These are phyloP conservation scores for Pomacea maculata DNA, from an alignment of 1,140 invertebrate species.

Conservation along the genomic window DNA sequence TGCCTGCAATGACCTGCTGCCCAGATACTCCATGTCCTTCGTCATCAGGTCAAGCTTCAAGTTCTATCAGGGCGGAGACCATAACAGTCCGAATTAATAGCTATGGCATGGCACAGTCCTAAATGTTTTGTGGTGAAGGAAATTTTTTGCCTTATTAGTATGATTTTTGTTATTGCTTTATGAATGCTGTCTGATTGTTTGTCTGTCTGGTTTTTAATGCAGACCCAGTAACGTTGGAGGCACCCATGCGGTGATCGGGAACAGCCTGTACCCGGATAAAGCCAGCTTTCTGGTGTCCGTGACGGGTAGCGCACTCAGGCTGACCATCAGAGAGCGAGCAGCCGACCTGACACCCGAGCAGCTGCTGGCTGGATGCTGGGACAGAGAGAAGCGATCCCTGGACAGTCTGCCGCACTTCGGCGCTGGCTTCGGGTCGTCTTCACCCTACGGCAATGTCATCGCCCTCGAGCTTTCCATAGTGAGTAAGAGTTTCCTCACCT, in stretches of 20 bases:
- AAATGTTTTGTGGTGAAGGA: background rate
- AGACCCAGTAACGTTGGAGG: slow-evolving; percentile 1
- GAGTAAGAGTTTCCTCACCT: background rate
- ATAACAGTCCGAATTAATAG: too few relatives aligned
- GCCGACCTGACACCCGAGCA: slow-evolving; percentile 13
- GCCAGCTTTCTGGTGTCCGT: slow-evolving; percentile 1
- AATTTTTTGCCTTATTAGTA: background rate
- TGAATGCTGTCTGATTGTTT: too few relatives aligned
- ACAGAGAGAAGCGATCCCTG: background rate
- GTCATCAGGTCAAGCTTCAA: slow-evolving; percentile 6
- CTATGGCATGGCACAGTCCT: too few relatives aligned
- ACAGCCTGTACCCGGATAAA: slow-evolving; percentile 6
- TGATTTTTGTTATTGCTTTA: background rate
- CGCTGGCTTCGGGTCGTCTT: too few relatives aligned
- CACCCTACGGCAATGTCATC: background rate
- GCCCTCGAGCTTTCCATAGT: slow-evolving; percentile 1
- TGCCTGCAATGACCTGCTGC: slow-evolving; percentile 20
- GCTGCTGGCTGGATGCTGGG: background rate
- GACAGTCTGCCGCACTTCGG: background rate
- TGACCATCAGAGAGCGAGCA: background rate
- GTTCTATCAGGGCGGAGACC: too few relatives aligned
- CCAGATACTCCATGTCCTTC: slow-evolving; percentile 18
- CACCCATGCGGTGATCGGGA: slow-evolving; percentile 7
- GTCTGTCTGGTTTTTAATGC: background rate
- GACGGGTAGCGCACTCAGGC: background rate